Percentiles rank a stretch among this genome's conserved stretches.
Evolutionary conservation across 2,113 vertebrate species (phyloP).

Genomic region (Nycticorax nycticorax): DNA sequence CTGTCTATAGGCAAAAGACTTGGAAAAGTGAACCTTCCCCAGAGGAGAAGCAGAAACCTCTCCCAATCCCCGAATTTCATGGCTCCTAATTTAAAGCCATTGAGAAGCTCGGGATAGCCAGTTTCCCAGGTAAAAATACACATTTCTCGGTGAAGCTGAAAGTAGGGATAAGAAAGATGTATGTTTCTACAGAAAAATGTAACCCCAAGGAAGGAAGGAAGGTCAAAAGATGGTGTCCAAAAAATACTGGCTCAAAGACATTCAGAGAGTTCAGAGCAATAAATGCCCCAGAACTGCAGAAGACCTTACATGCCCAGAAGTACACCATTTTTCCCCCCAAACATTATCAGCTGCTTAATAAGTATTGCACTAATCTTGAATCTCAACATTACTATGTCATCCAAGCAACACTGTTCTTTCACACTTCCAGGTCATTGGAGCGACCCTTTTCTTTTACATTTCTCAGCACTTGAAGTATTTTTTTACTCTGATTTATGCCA

Average conservation of each 20-base stretch:
- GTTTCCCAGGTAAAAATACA: neutral
- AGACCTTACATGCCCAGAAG: neutral
- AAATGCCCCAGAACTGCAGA: neutral
- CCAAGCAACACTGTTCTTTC: neutral
- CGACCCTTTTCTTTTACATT: neutral
- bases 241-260: neutral
- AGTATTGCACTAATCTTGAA: neutral
- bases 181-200: neutral
- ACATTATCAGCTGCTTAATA: neutral
- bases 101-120: neutral
- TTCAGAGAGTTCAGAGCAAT: neutral
- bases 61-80: neutral
- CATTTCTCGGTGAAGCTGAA: neutral
- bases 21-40: neutral
- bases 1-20: neutral
- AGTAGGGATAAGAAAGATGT: neutral
- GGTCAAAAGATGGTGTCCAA: neutral
- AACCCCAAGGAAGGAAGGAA: neutral
- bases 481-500: neutral
- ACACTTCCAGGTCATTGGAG: neutral
- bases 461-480: neutral
- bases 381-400: neutral
- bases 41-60: neutral
- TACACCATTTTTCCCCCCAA: rapidly evolving
- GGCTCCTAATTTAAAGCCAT: neutral